These are phyloP conservation scores for Andricus quercusramuli DNA, from an alignment of 2,888 invertebrate genomes.

Conservation along the genomic window DNA sequence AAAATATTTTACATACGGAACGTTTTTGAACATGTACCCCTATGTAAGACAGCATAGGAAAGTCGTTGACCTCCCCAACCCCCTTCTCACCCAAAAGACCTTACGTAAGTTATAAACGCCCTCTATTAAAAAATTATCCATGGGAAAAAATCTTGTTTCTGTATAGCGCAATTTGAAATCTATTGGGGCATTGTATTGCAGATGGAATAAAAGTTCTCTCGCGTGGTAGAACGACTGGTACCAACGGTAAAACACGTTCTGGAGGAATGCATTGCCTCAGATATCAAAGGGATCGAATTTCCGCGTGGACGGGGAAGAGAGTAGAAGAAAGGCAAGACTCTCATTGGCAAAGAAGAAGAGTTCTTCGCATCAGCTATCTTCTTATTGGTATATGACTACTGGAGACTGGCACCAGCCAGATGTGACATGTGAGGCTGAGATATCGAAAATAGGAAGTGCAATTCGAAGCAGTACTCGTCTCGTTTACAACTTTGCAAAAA, in stretches of 20 bases:
- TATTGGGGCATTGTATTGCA: conserved; percentile 16
- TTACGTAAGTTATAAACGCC: too few relatives aligned
- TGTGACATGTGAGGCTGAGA: conserved; percentile 2
- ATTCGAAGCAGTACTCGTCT: not conserved
- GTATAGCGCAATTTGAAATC: not conserved
- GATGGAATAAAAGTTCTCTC: conserved; percentile 32
- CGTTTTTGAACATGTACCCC: too few relatives aligned
- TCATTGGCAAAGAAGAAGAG: conserved; percentile 17
- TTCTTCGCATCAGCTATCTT: conserved; percentile 23
- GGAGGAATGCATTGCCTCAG: conserved; percentile 41
- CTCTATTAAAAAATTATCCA: too few relatives aligned
- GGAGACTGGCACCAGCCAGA: conserved; percentile 34
- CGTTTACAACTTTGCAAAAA: not conserved
- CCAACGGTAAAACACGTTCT: conserved; percentile 42
- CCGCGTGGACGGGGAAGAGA: conserved; percentile 41
- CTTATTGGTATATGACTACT: conserved; percentile 19
- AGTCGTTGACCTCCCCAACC: too few relatives aligned
- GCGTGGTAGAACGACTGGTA: conserved; percentile 29
- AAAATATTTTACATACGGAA: too few relatives aligned
- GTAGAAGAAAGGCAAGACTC: conserved; percentile 27
- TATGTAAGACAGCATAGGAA: too few relatives aligned
- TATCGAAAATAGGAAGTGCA: not conserved
- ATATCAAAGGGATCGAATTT: conserved; percentile 49
- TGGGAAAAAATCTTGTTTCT: not conserved
- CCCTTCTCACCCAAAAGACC: too few relatives aligned